These are phyloP conservation scores for Syrphus vitripennis DNA, from an alignment of 2,888 invertebrate genomes.

Conservation along the genomic window DNA sequence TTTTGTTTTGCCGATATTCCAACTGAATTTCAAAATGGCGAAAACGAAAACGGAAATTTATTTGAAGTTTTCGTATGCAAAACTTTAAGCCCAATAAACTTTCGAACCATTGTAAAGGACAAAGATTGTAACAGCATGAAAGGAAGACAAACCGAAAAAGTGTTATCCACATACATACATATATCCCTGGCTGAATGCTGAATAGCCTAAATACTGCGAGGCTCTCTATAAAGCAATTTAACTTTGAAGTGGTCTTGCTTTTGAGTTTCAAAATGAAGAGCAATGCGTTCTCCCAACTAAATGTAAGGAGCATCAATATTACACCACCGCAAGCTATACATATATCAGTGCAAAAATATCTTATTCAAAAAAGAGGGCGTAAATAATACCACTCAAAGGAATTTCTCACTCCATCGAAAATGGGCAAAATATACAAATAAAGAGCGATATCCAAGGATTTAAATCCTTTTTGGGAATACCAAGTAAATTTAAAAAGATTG, in stretches of 20 bases:
- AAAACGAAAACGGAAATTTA: neutral
- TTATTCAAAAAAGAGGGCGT: neutral
- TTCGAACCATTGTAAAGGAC: constrained; percentile 3
- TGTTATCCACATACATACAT: neutral
- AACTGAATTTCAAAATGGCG: constrained; percentile 10
- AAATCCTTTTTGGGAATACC: neutral
- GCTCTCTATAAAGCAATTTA: constrained; percentile 44
- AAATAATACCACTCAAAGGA: constrained; percentile 37
- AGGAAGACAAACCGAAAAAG: neutral
- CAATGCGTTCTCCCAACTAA: neutral
- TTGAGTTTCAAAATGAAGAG: constrained; percentile 46
- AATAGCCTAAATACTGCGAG: neutral
- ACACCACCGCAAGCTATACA: neutral
- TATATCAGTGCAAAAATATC: constrained; percentile 11
- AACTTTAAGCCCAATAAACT: constrained; percentile 8
- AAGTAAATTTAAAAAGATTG: neutral
- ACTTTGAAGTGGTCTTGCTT: constrained; percentile 46
- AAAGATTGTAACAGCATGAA: neutral
- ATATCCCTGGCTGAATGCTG: neutral
- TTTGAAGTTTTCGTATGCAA: constrained; percentile 6
- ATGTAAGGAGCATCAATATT: neutral
- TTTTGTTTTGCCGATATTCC: neutral
- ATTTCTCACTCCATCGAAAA: neutral
- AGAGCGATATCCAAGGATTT: constrained; percentile 18
- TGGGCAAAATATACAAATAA: constrained; percentile 12